Conservation (phyloP, 30 jellyfish, hydroid and myxozoan species). For the Clytia hemisphaerica region DNA sequence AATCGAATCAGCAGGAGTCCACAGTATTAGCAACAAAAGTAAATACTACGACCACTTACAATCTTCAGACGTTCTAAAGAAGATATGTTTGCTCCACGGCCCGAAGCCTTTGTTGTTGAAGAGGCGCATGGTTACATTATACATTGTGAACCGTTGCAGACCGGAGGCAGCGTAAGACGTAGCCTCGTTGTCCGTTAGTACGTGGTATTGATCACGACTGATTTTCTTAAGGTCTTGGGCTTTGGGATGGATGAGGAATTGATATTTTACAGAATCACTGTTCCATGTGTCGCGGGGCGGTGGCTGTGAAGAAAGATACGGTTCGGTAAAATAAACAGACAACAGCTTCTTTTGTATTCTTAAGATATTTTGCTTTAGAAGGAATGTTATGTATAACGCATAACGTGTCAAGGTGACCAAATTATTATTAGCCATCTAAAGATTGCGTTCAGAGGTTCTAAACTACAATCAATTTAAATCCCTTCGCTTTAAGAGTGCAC, state of each 20-base stretch:
- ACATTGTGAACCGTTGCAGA: slow-evolving; percentile 58
- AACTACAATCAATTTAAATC: no score
- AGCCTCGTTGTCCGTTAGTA: slow-evolving; percentile 79
- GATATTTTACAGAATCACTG: slow-evolving; percentile 69
- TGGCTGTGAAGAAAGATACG: no score
- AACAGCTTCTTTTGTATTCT: no score
- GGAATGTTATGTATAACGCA: no score
- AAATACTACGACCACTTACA: slow-evolving; percentile 32
- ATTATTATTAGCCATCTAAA: no score
- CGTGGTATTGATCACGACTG: slow-evolving; percentile 31
- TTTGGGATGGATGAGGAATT: slow-evolving; percentile 52
- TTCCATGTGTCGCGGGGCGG: slow-evolving; percentile 83
- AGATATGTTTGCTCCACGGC: slow-evolving; percentile 53
- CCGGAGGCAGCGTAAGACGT: slow-evolving; percentile 56
- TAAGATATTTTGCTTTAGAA: no score
- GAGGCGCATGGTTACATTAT: slow-evolving; percentile 58
- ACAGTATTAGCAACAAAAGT: neutral
- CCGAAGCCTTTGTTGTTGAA: slow-evolving; percentile 70
- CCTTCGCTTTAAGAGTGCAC: no score
- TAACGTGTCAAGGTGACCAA: no score
- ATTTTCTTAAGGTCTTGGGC: slow-evolving; percentile 42
- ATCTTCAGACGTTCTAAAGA: slow-evolving; percentile 83
- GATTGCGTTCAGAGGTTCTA: no score
- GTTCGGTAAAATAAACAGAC: no score
- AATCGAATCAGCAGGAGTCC: neutral